Evolutionary conservation across 2,113 vertebrate genomes (phyloP), one percentile per base, ranked within the genome.

Genomic region (Pelmatolapia mariae): DNA sequence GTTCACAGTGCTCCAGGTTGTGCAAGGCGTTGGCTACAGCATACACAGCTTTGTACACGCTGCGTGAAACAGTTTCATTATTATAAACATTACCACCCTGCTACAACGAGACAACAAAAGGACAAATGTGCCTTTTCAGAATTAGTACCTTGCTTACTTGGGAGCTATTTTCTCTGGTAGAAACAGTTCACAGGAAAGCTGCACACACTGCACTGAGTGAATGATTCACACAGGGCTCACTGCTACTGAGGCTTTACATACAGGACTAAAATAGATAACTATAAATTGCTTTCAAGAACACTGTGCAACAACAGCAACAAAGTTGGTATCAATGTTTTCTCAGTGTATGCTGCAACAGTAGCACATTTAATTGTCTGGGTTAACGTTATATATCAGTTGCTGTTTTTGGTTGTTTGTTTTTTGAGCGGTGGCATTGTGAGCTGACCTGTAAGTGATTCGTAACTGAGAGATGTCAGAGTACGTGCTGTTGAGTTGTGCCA

Each of bases 21-120:
- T 98, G 96, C 52, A 98, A 89, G 8, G 97, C 97, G 3, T 97
- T 19, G 4, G 97, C 97, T 91, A 98, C 96, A 3, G 96, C 94
- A 26, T 97, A 98, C 68, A 98, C 96, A 1, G 97, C 94, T 90
- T 97, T 97, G 82, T 97, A 97, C 12, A 98, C 97, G 22, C 97
- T 97, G 81, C 16, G 2, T 45, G 54, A 83, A 4, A 59, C 31
- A 52, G 6, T 56, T 36, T 78, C 4, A 6, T 52, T 52, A 78
- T n/a, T 76, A 56, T 26, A 78, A 71, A 47, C 24, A 84, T 57
- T 47, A 19, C 43, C 43, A 29, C 10, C 22, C 45, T 33, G 26
- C 45, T 31, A 50, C 73, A 52, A 33, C 3, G 3, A 50, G 73
- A 78, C 71, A 50, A n/a, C 71, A 50, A 11, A n/a, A 31, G 26